Conservation (phyloP, 1,140 invertebrate genomes). For the Ruditapes philippinarum region DNA sequence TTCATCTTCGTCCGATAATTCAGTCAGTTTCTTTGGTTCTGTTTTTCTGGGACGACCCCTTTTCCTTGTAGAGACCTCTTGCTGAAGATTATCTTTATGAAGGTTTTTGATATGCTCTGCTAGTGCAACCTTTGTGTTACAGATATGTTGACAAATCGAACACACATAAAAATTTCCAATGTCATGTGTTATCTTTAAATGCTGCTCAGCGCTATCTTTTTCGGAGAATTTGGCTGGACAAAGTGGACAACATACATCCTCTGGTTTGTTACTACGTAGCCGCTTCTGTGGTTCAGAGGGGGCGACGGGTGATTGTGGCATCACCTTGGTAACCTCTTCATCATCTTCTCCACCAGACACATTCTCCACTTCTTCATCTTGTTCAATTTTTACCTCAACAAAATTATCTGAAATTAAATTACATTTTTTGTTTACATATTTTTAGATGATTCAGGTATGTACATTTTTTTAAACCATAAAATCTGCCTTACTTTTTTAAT, state of each 20-base stretch:
- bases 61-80: neutral
- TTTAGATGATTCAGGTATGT: too few species aligned
- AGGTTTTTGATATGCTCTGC: conserved; percentile 67
- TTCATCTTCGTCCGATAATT: neutral
- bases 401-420: conserved; percentile 46
- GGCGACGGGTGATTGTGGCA: conserved; percentile 23
- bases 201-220: conserved; percentile 67
- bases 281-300: neutral
- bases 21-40: conserved; percentile 8
- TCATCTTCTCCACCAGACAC: conserved; percentile 23
- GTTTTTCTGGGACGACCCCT: conserved; percentile 24
- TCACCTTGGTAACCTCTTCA: conserved; percentile 51
- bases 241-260: conserved; percentile 65
- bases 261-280: neutral
- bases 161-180: conserved; percentile 74
- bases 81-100: conserved; percentile 12
- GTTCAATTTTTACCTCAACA: conserved; percentile 51
- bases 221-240: conserved; percentile 66
- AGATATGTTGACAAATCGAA: conserved; percentile 71
- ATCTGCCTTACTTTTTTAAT: too few species aligned
- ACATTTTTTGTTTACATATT: too few species aligned
- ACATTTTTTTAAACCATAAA: too few species aligned
- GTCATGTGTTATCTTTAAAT: conserved; percentile 71
- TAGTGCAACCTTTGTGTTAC: conserved; percentile 67
- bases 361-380: conserved; percentile 36